A percentile compares a stretch with the other conserved stretches of the same genome.
These are phyloP conservation scores for Molorchus minor DNA, from an alignment of 2,888 invertebrate genomes.

Conservation along the genomic window DNA sequence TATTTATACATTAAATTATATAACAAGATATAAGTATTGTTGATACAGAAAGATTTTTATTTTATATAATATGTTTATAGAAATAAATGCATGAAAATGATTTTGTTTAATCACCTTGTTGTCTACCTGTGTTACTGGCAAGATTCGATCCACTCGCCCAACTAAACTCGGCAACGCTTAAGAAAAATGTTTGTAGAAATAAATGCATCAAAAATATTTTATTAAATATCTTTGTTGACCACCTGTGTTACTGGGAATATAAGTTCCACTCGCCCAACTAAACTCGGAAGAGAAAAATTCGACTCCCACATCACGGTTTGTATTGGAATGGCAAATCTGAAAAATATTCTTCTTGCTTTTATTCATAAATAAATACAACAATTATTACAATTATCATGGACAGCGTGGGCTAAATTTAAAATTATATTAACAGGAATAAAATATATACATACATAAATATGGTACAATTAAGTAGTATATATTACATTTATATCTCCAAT, in stretches of 20 bases:
- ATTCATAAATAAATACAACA: conserved; percentile 34
- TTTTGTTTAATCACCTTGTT: background rate
- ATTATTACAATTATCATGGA: conserved; percentile 44
- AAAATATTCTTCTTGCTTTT: conserved; percentile 14
- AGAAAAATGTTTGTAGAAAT: too few species aligned
- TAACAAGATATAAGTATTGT: conserved; percentile 22
- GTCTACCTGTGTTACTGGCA: too few species aligned
- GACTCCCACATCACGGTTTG: too few species aligned
- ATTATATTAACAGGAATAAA: conserved; percentile 49
- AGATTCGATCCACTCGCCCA: background rate
- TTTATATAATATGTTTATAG: conserved; percentile 23
- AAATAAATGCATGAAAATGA: conserved; percentile 5
- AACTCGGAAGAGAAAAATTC: too few species aligned
- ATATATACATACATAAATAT: conserved; percentile 50
- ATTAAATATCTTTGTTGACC: too few species aligned
- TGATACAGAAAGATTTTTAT: conserved; percentile 17
- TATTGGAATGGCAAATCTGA: background rate
- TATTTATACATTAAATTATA: conserved; percentile 32
- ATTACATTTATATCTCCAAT: conserved; percentile 35
- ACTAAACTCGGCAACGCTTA: too few species aligned
- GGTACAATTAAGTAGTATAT: conserved; percentile 33
- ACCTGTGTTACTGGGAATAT: too few species aligned
- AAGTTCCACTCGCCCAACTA: too few species aligned
- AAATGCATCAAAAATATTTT: too few species aligned
- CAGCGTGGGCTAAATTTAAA: conserved; percentile 16